phyloP scores from a whole-genome alignment of 2,888 invertebrate species.

The Cenopis cana region DNA sequence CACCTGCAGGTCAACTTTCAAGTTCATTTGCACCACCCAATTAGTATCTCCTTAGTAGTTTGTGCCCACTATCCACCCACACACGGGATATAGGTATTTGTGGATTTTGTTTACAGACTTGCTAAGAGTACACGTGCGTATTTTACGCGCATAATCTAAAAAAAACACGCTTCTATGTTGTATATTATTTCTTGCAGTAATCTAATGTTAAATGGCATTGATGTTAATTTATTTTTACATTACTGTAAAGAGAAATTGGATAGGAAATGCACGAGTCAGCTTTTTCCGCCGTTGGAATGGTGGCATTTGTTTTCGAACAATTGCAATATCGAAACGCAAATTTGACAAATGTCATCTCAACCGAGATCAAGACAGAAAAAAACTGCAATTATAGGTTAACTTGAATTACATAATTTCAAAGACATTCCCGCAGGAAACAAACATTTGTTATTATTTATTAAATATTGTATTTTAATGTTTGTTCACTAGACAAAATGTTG shows the following conservation, averaged over 20 bases:
- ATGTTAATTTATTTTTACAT: not conserved
- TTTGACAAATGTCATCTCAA: conserved; percentile 16
- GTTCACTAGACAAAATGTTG: conserved; percentile 53
- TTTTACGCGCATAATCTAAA: not conserved
- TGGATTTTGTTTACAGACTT: too few species aligned
- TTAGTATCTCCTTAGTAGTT: too few species aligned
- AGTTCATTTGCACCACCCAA: too few species aligned
- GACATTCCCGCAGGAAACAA: conserved; percentile 50
- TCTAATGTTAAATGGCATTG: not conserved
- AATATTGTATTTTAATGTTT: conserved; percentile 45
- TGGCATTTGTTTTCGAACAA: conserved; percentile 7
- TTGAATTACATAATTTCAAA: conserved; percentile 59
- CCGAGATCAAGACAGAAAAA: conserved; percentile 12
- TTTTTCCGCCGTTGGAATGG: not conserved
- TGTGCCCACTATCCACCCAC: too few species aligned
- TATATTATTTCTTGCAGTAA: not conserved
- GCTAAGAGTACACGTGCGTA: too few species aligned
- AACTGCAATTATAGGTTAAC: conserved; percentile 34
- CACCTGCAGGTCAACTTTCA: too few species aligned
- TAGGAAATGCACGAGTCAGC: not conserved
- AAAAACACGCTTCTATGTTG: not conserved
- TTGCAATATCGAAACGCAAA: conserved; percentile 26
- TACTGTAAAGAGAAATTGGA: too few species aligned
- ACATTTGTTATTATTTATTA: conserved; percentile 43
- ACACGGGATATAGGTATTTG: too few species aligned